Base-by-base conservation (phyloP, 2,113 vertebrate species). In the Recurvirostra avosetta region DNA sequence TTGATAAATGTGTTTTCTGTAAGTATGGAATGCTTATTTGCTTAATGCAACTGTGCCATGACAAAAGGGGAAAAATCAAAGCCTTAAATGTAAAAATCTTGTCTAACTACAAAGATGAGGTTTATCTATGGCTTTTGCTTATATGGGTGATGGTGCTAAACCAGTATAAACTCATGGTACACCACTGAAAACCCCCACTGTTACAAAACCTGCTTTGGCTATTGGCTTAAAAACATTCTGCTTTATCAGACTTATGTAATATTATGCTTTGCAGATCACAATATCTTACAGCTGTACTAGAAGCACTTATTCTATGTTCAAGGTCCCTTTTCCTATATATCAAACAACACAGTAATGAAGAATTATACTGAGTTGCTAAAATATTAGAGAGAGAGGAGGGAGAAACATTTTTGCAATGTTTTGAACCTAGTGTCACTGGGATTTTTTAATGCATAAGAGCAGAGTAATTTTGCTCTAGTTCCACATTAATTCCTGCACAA, bases 401-500 rank as follows among this genome's bases (percentile, higher is more conserved):
- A 81, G 89, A 95, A 92, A 83, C 59, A 94, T 77, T 97, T 96
- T 94, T 86, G 50, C 38, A 88, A 85, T 93, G 52, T 96, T 96
- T 97, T 91, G 94, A 97, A 95, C 92, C 27, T 88, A 73, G 38
- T 93, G 90, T 90, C 95, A 93, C 84, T 87, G 93, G 95, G 88
- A 96, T 77, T 91, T 96, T 95, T 91, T 84, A 92, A 94, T 95
- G 91, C 84, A 72, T 90, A 96, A 94, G 58, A 94, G 81, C 83
- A 96, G 75, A 95, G 55, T 96, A 96, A 97, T 96, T 97, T 97
- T 97, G 88, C 93, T 96, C 97, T 71, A 82, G 85, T 82, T 96
- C 88, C 94, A 94, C 96, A 96, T 97, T 97, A 97, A 97, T 96
- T 96, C 78, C 79, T 79, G 78, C 78, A 92, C 94, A 97, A 94